Evolutionary conservation across 2,888 invertebrate genomes (phyloP).

Genomic region (Bimastos eiseni): DNA sequence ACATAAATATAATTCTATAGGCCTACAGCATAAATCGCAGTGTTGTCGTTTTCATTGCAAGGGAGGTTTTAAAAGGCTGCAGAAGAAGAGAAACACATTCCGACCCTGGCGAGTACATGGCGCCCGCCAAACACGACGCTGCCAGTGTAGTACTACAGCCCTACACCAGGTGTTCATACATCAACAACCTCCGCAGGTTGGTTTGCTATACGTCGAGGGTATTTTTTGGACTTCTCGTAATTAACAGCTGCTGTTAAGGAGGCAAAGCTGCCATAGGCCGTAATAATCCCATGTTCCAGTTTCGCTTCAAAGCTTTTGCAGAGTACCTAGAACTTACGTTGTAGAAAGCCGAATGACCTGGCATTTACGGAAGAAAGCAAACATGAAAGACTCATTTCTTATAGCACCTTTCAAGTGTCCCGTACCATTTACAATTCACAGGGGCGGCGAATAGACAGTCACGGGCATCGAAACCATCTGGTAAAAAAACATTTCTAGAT

Average conservation of each 20-base stretch:
- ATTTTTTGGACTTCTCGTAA: neutral
- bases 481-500: too few species aligned
- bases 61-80: too few species aligned
- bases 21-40: too few species aligned
- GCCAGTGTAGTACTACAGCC: neutral
- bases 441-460: too few species aligned
- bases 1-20: too few species aligned
- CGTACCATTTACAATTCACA: too few species aligned
- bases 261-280: neutral
- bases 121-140: neutral
- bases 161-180: neutral
- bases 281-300: neutral
- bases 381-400: too few species aligned
- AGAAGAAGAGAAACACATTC: too few species aligned
- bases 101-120: too few species aligned
- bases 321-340: conserved; percentile 13
- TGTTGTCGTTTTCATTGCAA: too few species aligned
- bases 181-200: neutral
- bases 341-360: neutral
- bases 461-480: too few species aligned
- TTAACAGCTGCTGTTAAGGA: neutral
- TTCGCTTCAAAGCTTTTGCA: neutral
- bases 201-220: neutral
- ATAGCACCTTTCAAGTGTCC: neutral
- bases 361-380: neutral